Base-by-base conservation (phyloP, 2,113 vertebrate species). In the Hemiscyllium ocellatum region DNA sequence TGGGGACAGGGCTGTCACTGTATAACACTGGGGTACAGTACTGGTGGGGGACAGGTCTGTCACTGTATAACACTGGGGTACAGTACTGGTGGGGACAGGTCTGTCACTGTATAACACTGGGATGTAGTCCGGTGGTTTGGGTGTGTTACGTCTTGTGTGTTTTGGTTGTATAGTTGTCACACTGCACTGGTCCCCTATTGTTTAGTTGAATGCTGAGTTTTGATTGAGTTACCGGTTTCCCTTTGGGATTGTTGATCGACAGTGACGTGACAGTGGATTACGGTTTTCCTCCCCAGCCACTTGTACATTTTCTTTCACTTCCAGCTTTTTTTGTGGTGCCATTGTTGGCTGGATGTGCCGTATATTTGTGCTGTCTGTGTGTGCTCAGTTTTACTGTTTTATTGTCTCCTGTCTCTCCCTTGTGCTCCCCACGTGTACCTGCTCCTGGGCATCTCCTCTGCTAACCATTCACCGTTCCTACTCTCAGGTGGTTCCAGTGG, bases 401-500 rank as follows among this genome's bases (percentile, higher is more conserved):
- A 61, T 90, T 33, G 24, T 22, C 19, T 1, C 20, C 10, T 15
- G 42, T 26, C 37, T 17, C 52, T 61, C 26, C 52, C 1, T 47
- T 52, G 24, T 22, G 17, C 37, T 22, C 2, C 24, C 22, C 83
- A n/a, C 33, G 13, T 15, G 6, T 52, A 26, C 65, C 50, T 5
- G 5, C 17, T 0, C 0, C 70, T 52, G 89, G 69, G 26, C 50
- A 19, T 20, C 91, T 96, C 2, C 56, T 52, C 26, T 3, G 94
- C 76, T 96, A 42, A 19, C 26, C 56, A 56, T 89, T 91, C 78
- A 87, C 52, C 0, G 93, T 95, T 96, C 15, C 78, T 42, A 69
- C 66, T 26, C 26, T 13, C 97, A 99, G 98, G 98, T 97, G 98
- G 98, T 96, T 99, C 98, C 96, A 99, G 98, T 97, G 98, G 98